Conservation (phyloP, 2,113 vertebrate species). For the Martes martes region DNA sequence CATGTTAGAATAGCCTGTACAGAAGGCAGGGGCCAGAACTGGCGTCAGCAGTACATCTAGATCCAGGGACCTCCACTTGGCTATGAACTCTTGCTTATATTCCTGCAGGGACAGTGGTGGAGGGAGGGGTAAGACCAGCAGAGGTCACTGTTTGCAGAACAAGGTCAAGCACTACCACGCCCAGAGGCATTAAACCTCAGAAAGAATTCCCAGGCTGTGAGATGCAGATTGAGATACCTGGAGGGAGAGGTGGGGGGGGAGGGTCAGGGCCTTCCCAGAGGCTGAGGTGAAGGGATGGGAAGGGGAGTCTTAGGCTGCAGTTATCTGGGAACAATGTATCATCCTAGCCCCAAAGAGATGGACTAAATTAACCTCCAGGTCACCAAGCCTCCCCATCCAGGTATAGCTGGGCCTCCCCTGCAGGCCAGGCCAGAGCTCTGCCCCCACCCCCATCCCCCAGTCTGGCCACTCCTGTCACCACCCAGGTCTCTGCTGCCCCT, state of each 20-base stretch:
- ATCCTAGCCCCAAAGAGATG: neutral
- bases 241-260: neutral
- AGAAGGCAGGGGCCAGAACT: conserved; percentile 82
- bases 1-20: conserved; percentile 74
- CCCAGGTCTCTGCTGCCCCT: neutral
- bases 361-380: neutral
- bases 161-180: neutral
- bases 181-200: neutral
- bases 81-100: conserved; percentile 83
- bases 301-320: neutral
- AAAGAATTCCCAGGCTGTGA: neutral
- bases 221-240: neutral
- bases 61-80: conserved; percentile 84
- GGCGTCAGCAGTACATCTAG: conserved; percentile 89
- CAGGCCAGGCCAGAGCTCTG: neutral
- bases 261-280: neutral
- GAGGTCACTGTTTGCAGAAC: neutral
- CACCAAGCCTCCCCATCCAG: neutral
- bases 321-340: neutral
- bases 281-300: neutral
- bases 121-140: neutral
- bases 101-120: conserved; percentile 70
- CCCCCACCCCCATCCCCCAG: too few relatives aligned
- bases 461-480: neutral
- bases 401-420: neutral